phyloP scores from a whole-genome alignment of 2,113 vertebrate species.

The Hyperopisus bebe region DNA sequence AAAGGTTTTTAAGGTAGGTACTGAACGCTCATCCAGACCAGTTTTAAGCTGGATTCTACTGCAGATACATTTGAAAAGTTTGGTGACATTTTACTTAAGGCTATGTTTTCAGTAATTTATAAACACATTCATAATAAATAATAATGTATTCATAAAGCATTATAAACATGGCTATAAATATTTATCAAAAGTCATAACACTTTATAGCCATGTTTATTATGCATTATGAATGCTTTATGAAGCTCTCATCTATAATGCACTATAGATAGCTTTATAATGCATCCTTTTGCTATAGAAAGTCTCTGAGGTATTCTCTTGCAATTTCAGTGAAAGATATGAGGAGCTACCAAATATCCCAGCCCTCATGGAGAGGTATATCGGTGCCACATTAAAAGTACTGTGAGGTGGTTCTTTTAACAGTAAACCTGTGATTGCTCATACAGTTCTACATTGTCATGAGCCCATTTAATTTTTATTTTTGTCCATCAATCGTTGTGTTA shows the following conservation, averaged over 20 bases:
- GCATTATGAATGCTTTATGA: too few species aligned
- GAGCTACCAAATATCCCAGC: background rate
- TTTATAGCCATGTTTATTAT: too few species aligned
- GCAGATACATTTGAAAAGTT: background rate
- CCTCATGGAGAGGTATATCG: background rate
- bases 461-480: background rate
- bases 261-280: too few species aligned
- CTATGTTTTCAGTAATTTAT: too few species aligned
- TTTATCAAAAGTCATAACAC: too few species aligned
- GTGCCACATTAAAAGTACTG: background rate
- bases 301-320: background rate
- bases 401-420: background rate
- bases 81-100: too few species aligned
- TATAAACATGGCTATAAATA: too few species aligned
- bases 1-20: background rate
- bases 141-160: too few species aligned
- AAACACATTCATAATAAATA: too few species aligned
- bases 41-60: background rate
- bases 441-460: background rate
- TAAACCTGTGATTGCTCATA: background rate
- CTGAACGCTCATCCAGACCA: background rate
- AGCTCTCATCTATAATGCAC: too few species aligned
- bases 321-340: conserved; percentile 6
- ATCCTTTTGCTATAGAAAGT: conserved; percentile 12
- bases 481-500: background rate